Evolutionary conservation across 2,797 vertebrate species (phyloP).

Genomic region (Sebastes cheni): DNA sequence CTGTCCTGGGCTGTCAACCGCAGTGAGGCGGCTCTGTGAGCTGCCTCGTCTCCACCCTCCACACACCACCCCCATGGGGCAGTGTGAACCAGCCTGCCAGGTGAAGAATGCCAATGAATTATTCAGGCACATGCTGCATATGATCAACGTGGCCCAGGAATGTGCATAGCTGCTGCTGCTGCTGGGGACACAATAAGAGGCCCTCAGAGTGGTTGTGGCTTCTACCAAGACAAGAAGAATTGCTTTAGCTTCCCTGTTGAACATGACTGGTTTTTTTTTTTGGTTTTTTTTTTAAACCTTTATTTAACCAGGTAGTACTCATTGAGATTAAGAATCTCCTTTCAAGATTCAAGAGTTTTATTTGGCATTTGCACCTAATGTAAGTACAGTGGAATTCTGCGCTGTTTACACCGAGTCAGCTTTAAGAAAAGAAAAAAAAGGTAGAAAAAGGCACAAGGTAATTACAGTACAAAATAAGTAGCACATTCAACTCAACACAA

Average conservation of each 20-base stretch:
- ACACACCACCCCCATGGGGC: conserved; percentile 33
- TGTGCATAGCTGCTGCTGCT: conserved; percentile 42
- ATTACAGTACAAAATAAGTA: too few species aligned
- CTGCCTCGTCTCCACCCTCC: neutral
- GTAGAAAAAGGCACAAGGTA: too few species aligned
- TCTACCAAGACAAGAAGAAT: neutral
- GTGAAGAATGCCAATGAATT: conserved; percentile 74
- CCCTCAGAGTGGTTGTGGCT: conserved; percentile 9
- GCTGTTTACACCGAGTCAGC: too few species aligned
- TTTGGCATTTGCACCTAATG: too few species aligned
- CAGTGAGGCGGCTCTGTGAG: conserved; percentile 44
- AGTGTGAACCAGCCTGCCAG: conserved; percentile 61
- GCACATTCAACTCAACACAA: too few species aligned
- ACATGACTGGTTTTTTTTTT: too few species aligned
- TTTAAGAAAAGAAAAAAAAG: too few species aligned
- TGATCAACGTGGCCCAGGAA: conserved; percentile 54
- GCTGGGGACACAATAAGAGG: conserved; percentile 30
- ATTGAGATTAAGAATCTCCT: too few species aligned
- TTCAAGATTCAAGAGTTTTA: too few species aligned
- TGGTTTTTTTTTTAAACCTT: too few species aligned
- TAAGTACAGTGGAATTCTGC: too few species aligned
- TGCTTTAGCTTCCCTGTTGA: conserved; percentile 4
- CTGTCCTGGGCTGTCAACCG: conserved; percentile 42
- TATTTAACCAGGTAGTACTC: too few species aligned
- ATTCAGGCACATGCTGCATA: conserved; percentile 73